Evolutionary conservation across 2,888 invertebrate species (phyloP), one percentile per base, ranked within the genome.

Genomic region (Orchestes rusci): DNA sequence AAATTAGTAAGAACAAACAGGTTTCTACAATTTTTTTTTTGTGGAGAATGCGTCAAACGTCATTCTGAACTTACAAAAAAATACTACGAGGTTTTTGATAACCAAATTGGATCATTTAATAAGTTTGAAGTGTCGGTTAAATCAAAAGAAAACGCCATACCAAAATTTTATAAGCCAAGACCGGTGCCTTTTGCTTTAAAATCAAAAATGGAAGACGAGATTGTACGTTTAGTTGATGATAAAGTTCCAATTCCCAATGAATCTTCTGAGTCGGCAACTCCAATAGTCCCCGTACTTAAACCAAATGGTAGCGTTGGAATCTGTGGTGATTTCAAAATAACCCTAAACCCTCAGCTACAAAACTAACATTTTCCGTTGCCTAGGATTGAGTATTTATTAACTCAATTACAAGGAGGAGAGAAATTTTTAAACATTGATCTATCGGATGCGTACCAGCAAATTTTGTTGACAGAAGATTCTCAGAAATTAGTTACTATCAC

Each of bases 261-360:
- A 19, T 41, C 35, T 31, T 41, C 39, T 18, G 43, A 29, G 5
- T 39, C 3, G 29, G 38, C 38, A 7, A 29, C 16, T 16, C 28
- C 31, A 15, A 29, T 30, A 19, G 39, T 39, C 2, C n/a, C 13
- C 4, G 39, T 39, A 4, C 18, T 17, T n/a, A 30, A 39, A 12
- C 29, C 17, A 15, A n/a, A 5, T 7, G 13, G 7, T 4, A 13
- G 33, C 5, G n/a, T 40, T 10, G 12, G 20, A 18, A 33, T 40
- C 12, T 40, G 40, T 33, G 23, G 16, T 3, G 23, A 40, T 23
- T 40, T 40, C 7, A 33, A 40, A 16, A 33, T 17, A 20, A 40
- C 19, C 20, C 10, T 33, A 16, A 40, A 40, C 29, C 32, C n/a
- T 17, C 8, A 23, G 3, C 16, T 40, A 7, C 16, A 40, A 17